Base-by-base conservation (phyloP, 2,888 invertebrate genomes). In the Ophonus ardosiacus region DNA sequence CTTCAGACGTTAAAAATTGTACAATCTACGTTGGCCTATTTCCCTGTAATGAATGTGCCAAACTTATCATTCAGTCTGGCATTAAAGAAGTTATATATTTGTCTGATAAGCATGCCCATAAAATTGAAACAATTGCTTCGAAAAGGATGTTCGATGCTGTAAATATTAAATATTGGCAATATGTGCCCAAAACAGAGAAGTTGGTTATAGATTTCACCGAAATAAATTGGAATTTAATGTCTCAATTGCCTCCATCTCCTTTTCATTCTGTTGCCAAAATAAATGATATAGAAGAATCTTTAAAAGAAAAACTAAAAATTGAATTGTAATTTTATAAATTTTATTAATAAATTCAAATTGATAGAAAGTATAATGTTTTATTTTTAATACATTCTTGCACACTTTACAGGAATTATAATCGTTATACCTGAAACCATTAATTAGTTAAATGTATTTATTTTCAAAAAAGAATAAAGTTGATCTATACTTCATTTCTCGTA, bases 31-130 rank as follows among this genome's bases (percentile, higher is more conserved):
- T 98, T 0, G 96, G 95, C 0, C 91, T 98, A 17, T 99, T 99
- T 90, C 99, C 99, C 0, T 99, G 99, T 91, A 98, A 99, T 90
- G 98, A 99, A 91, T 99, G 99, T 92, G 97, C 99, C 0, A 99
- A 99, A 91, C 92, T 98, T 43, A 97, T 99, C 43, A 98, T 99
- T 88, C 99, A 99, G 90, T 95, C 98, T 0, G 97, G 98, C 0
- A 97, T 99, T 43, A 94, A 91, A 78, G 94, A 95, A 89, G 93
- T 98, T 1, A 91, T 96, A 10, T 98, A 96, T 90, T 92, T 97
- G 89, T 96, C 96, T 0, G 97, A 98, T 90, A 97, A 98, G 89
- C 94, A 97, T 90, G 92, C 93, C 0, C 91, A 95, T 4, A 96
- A 96, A 89, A 90, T 92, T 0, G 92, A 91, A 81, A 96, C 96